Evolutionary conservation across 2,888 invertebrate species (phyloP), one percentile per base, ranked within the genome.

Genomic region (Himalopsyche japonica): DNA sequence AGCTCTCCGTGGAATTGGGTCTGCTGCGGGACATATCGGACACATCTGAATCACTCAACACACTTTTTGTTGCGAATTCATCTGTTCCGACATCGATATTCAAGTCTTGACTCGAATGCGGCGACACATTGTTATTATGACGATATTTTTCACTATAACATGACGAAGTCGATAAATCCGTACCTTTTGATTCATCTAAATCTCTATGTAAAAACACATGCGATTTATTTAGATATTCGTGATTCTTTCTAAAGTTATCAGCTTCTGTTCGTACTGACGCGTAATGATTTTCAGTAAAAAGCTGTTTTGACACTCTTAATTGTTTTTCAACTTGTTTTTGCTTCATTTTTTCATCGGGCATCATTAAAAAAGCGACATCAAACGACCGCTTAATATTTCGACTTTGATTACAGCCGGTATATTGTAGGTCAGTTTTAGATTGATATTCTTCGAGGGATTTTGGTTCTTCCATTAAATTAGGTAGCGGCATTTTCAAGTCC

Each of bases 321-420:
- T 92, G 93, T 87, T 93, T 91, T 86, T 94, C 94, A 79, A 91
- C 92, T 87, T 93, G 93, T 88, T 94, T 94, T 78, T 94, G 93
- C 81, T 95, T 95, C 78, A 96, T 90, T 88, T 96, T 96, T 86
- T 97, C 97, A 89, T 97, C 97, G 1, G 97, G 97, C 90, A 96
- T 95, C 93, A 97, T 97, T 34, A 98, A 91, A 88, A 98, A 98
- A 0, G 97, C 97, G 12, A 98, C 97, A 89, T 98, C 97, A 89
- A 98, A 98, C 0, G 97, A 96, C 20, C 98, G 92, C 88, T 98
- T 98, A 88, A 92, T 87, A 90, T 93, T 88, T 91, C 93, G 90
- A 87, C 87, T 34, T 87, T 89, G 88, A 88, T 89, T 91, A 20
- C 91, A 82, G 76, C 89, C 89, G 10, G 91, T 90, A 43, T 91